Conservation (phyloP, 2,888 invertebrate species). For the Fragum sueziense region DNA sequence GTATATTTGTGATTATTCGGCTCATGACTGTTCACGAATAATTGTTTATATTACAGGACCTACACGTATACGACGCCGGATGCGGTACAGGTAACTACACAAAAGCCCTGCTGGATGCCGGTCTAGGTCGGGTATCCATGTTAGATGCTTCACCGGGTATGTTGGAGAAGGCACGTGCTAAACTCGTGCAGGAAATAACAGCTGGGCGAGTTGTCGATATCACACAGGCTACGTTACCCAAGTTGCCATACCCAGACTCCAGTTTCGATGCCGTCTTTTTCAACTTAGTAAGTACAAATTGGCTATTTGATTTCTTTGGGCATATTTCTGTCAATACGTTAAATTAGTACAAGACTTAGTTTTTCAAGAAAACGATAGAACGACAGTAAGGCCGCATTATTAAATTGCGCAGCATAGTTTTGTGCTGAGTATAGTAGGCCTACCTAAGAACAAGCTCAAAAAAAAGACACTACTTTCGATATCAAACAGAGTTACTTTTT, state of each 20-base stretch:
- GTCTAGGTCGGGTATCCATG: constrained; percentile 38
- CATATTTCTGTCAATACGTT: neutral
- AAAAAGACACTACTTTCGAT: neutral
- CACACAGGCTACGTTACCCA: constrained; percentile 30
- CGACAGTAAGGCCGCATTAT: neutral
- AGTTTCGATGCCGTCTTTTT: constrained; percentile 54
- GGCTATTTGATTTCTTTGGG: neutral
- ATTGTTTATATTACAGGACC: constrained; percentile 35
- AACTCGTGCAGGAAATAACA: constrained; percentile 26
- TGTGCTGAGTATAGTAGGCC: neutral
- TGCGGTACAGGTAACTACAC: constrained; percentile 40
- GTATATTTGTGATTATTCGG: neutral
- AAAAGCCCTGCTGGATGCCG: constrained; percentile 36
- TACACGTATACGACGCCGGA: constrained; percentile 47
- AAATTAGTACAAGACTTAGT: neutral
- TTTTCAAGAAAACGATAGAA: neutral
- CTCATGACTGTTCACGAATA: neutral
- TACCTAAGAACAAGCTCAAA: neutral
- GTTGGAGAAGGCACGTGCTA: constrained; percentile 48
- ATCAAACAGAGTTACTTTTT: too few species aligned
- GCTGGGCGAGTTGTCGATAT: constrained; percentile 26
- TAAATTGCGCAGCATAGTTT: neutral
- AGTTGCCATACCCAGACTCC: constrained; percentile 44
- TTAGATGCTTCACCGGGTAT: constrained; percentile 51
- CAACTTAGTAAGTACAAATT: constrained; percentile 38